Evolutionary conservation across 64 coral and sea anemone species (phyloP).

Genomic region (Montipora cactus): DNA sequence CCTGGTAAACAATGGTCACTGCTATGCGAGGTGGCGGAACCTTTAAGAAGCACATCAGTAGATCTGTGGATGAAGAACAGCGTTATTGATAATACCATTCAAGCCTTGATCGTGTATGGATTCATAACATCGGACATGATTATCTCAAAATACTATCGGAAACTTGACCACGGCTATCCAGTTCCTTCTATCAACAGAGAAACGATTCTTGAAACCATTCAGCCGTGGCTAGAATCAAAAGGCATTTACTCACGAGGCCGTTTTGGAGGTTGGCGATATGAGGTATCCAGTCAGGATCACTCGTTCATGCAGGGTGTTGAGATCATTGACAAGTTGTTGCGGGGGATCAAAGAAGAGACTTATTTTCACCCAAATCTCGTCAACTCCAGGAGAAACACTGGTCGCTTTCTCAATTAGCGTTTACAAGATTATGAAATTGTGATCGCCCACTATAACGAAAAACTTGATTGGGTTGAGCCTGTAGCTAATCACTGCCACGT

Average conservation of each 20-base stretch:
- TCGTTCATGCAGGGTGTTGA: conserved; percentile 91
- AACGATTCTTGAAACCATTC: conserved; percentile 58
- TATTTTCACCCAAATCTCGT: conserved; percentile 62
- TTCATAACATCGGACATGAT: conserved; percentile 63
- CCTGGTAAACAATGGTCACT: conserved; percentile 76
- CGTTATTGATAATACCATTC: conserved; percentile 48
- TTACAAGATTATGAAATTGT: conserved; percentile 69
- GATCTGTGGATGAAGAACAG: conserved; percentile 59
- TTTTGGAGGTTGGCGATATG: conserved; percentile 88
- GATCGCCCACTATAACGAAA: conserved; percentile 74
- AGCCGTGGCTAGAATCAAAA: conserved; percentile 78
- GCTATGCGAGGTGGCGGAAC: conserved; percentile 77
- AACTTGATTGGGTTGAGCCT: conserved; percentile 52
- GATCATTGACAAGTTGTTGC: conserved; percentile 52
- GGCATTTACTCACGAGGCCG: conserved; percentile 66
- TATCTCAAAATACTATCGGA: conserved; percentile 64
- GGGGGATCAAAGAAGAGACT: conserved; percentile 77
- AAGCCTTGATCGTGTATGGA: conserved; percentile 63
- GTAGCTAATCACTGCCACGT: conserved; percentile 63
- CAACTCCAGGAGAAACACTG: conserved; percentile 71
- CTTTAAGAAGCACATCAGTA: conserved; percentile 7
- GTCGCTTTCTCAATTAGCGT: conserved; percentile 2
- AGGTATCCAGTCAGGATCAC: conserved; percentile 82
- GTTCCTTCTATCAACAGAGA: conserved; percentile 72
- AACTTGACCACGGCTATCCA: conserved; percentile 79